Conservation (phyloP, 2,797 vertebrate species). For the Thunnus albacares region DNA sequence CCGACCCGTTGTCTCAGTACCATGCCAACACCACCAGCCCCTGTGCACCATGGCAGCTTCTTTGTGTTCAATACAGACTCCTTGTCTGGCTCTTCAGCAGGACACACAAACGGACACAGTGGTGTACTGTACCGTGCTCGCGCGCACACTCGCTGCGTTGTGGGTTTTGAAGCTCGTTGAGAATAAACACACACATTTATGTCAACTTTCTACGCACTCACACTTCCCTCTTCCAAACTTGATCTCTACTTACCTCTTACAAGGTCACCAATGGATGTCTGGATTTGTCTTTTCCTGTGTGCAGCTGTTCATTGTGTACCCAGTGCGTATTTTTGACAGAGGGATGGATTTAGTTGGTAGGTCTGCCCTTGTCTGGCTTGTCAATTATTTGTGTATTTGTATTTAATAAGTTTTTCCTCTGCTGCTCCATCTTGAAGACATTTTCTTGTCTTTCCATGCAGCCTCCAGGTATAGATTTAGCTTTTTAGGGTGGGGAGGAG, state of each 20-base stretch:
- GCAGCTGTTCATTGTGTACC: not conserved
- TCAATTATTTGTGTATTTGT: not conserved
- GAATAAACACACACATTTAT: constrained; percentile 15
- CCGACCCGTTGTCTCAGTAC: constrained; percentile 66
- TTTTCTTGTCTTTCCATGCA: not conserved
- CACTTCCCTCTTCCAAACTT: not conserved
- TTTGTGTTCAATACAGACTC: constrained; percentile 63
- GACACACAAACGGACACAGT: constrained; percentile 31
- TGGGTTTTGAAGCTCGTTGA: constrained; percentile 1
- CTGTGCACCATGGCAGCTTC: constrained; percentile 65
- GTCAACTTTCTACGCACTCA: not conserved
- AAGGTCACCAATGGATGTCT: constrained; percentile 23
- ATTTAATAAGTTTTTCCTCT: not conserved
- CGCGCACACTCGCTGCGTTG: constrained; percentile 10
- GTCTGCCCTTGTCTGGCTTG: constrained; percentile 2
- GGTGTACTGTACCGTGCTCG: constrained; percentile 10
- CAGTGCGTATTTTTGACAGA: constrained; percentile 1
- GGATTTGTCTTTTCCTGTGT: not conserved
- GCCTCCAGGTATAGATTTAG: constrained; percentile 16
- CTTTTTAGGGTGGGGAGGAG: not conserved
- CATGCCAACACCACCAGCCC: constrained; percentile 68
- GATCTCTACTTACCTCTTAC: constrained; percentile 8
- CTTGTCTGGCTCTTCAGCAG: constrained; percentile 48
- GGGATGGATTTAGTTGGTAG: not conserved
- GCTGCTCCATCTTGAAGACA: not conserved